Base-by-base conservation (phyloP, 2,797 vertebrate species). In the Hyperoplus immaculatus region DNA sequence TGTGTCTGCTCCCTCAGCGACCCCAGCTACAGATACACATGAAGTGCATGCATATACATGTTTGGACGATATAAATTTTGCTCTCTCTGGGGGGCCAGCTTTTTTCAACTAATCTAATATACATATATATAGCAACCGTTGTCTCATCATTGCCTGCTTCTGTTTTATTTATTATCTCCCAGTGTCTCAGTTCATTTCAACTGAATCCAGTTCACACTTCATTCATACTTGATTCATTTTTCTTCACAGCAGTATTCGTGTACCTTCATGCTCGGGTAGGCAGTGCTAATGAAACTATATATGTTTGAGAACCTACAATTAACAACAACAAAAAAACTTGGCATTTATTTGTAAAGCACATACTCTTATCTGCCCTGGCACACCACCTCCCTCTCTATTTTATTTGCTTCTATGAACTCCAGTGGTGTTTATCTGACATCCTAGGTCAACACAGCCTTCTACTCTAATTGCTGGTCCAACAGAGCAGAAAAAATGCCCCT, bases 401-500 rank as follows among this genome's bases (percentile, higher is more conserved):
- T 67, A 66, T 50, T 64, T 57, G 64, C 81, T 67, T 88, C 59
- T 81, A 51, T 69, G 51, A 67, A 72, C 81, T 87, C 75, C 53
- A 42, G 53, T 60, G 43, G 70, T 76, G 72, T 82, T 77, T 79
- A 59, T 69, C 84, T 80, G 85, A 89, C 87, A 89, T 86, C 78
- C 80, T 65, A 88, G 87, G 91, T 89, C 89, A 85, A 67, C 69
- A 81, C 77, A 84, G 81, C 85, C 85, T 74, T 88, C 61, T 79
- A 62, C 83, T 88, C 77, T 77, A 87, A 90, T 86, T 91, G 84
- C 63, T 64, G 64, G 80, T 78, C 78, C 77, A 88, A 68, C 79
- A 75, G 81, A 88, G 62, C 85, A 85, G 86, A 91, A 89, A 89
- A 87, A 79, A 58, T 29, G 29, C 29, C 74, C 57, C 9, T 57